Evolutionary conservation across 1,140 invertebrate species (phyloP), one percentile per base, ranked within the genome.

Genomic region (Sinonovacula constricta): DNA sequence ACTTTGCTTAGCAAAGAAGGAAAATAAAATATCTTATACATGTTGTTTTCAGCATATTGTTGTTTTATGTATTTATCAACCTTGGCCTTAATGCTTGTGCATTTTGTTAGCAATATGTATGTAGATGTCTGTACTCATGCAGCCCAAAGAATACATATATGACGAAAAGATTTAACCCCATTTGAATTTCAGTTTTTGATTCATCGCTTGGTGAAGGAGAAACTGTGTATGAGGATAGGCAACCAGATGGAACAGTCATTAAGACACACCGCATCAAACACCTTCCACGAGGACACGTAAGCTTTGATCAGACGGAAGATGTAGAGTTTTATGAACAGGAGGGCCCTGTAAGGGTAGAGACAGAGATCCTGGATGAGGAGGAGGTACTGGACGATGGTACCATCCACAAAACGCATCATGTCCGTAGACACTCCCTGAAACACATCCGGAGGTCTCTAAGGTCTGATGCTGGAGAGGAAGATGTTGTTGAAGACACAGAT

Each of bases 361-460:
- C 83, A 1, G 78, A 87, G 15, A 75, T 84, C 15, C 71, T 87
- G 63, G 86, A 88, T 24, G 60, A 81, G 30, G 86, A 88, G 63
- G 87, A 90, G 68, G 65, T 88, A 24, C 67, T 89, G 30, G 82
- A 85, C 0, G 88, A 90, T 81, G 88, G 88, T 0, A 90, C 88
- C 28, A 72, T 87, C 12, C 87, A 89, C 65, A 81, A 72, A 45
- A 80, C 51, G 22, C 84, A 85, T 3, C 74, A 30, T 51, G 82
- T 86, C 3, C 59, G 79, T n/a, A 79, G 70, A 28, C 87, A 88
- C 63, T 84, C 84, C 10, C n/a, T 87, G 1, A 86, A 85, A 68
- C 85, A 86, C 76, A 45, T 89, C 14, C 71, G 74, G 14, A 82
- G 77, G 57, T 72, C 74, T 45, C 15, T 86, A 1, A 81, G 69